Base-by-base conservation (phyloP, 2,797 vertebrate species). In the Pseudopleuronectes americanus region DNA sequence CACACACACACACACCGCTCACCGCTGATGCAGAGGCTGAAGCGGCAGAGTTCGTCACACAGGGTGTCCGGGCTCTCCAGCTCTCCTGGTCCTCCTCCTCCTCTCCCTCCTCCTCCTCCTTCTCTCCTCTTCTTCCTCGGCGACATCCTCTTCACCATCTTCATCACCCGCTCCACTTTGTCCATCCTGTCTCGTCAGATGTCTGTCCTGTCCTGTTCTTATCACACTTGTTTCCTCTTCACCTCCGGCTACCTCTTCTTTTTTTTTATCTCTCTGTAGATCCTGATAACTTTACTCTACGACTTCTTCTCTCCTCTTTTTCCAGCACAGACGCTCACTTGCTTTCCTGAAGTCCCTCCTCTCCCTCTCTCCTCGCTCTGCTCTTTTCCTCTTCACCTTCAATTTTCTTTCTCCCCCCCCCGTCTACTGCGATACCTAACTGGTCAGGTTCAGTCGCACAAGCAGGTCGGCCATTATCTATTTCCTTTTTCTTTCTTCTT, bases 101-200 rank as follows among this genome's bases (percentile, higher is more conserved):
- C 41, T 16, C 23, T 14, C 89, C 84, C 92, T 93, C 87, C 92
- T 88, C 76, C 92, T 89, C 88, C 95, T 80, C 90, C 93, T 88
- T 89, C 93, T 83, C 93, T 93, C 86, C 93, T 94, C 88, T 92
- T 94, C 92, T 94, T 96, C 86, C 94, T 93, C 31, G 93, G 94
- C 0, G 96, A 96, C 75, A 96, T 94, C 90, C 94, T 95, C 90
- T 94, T 95, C 83, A 96, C 92, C 71, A 95, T 93, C 89, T 95
- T 95, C 92, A 96, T 92, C 85, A 95, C 92, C 62, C 94, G 94
- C 81, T 90, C 95, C 78, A 96, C 91, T 92, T 93, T 95, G 86
- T 95, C 94, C 96, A 95, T 95, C 71, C 72, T 68, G 83, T 31
- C 16, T 19, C 51, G 28, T 13, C 2, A n/a, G 47, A 64, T 63